These are phyloP conservation scores for Galaxea fascicularis DNA, from an alignment of 92 coral and sea anemone genomes.

Conservation along the genomic window DNA sequence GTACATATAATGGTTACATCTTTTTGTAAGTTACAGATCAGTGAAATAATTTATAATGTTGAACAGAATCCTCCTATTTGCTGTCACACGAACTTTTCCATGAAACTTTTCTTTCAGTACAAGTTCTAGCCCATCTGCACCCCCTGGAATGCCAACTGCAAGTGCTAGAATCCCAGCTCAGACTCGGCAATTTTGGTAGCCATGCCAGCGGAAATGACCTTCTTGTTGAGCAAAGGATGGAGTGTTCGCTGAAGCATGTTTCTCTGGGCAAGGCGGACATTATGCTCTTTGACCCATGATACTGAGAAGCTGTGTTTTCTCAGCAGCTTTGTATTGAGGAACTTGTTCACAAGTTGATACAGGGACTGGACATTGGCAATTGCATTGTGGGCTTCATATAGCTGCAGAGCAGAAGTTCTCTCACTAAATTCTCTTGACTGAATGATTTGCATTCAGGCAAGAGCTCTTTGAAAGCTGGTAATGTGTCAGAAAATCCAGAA, in stretches of 20 bases:
- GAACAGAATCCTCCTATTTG: constrained; percentile 30
- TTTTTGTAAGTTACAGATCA: no score
- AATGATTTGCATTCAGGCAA: no score
- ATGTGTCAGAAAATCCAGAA: no score
- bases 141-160: constrained; percentile 45
- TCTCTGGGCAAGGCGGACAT: no score
- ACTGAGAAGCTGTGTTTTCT: no score
- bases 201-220: no score
- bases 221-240: constrained; percentile 31
- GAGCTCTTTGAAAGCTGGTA: no score
- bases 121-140: constrained; percentile 28
- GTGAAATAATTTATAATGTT: constrained; percentile 41
- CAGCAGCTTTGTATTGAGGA: constrained; percentile 42
- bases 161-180: constrained; percentile 40
- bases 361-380: constrained; percentile 50
- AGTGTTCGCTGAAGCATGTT: constrained; percentile 2
- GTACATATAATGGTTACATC: no score
- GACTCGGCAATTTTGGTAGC: no score
- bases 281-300: no score
- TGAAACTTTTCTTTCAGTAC: constrained; percentile 36
- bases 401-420: constrained; percentile 30
- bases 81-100: constrained; percentile 50
- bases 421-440: constrained; percentile 38
- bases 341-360: constrained; percentile 44
- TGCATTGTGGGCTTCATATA: constrained; percentile 71